Conservation (phyloP, 2,797 vertebrate species). For the Lagorchestes hirsutus region DNA sequence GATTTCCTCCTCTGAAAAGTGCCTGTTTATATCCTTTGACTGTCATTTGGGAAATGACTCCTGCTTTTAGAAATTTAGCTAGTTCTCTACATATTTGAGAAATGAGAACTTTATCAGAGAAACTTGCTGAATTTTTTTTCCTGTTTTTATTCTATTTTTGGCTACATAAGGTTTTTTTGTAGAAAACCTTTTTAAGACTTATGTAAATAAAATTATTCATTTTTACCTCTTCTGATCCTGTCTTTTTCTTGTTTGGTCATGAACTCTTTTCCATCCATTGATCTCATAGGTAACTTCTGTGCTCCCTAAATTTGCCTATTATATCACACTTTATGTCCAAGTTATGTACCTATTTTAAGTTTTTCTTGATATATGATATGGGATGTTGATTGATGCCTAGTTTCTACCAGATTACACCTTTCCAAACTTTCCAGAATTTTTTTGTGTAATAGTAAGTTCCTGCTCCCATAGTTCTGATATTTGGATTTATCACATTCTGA, state of each 20-base stretch:
- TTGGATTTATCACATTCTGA: neutral
- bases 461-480: neutral
- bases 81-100: neutral
- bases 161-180: neutral
- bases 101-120: neutral
- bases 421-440: neutral
- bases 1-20: neutral
- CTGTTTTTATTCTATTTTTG: neutral
- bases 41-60: neutral
- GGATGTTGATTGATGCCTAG: neutral
- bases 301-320: neutral
- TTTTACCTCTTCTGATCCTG: neutral
- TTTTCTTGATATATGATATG: neutral
- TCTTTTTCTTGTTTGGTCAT: neutral
- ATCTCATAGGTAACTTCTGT: neutral
- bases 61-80: neutral
- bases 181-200: neutral
- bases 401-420: neutral
- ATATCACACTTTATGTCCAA: neutral
- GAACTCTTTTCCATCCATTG: neutral
- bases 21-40: neutral
- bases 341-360: neutral
- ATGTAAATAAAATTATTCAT: neutral
- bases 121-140: neutral
- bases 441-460: neutral